These are phyloP conservation scores for Actinopyga echinites DNA, from an alignment of 53 echinoderm and acorn worm genomes.

Conservation along the genomic window DNA sequence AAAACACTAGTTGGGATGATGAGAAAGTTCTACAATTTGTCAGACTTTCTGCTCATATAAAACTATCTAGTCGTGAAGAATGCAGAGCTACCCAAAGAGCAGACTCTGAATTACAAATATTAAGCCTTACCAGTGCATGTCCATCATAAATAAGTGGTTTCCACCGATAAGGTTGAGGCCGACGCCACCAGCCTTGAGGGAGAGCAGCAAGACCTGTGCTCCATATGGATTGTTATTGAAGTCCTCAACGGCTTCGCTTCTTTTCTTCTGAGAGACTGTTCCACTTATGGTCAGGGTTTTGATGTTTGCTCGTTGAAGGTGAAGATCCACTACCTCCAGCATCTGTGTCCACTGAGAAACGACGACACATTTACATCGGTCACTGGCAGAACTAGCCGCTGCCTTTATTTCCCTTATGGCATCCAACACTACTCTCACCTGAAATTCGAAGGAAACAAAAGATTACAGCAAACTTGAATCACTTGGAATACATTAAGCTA, in stretches of 20 bases:
- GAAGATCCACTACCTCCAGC: slow-evolving; percentile 80
- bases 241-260: slow-evolving; percentile 82
- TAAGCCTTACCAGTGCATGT: slow-evolving; percentile 90
- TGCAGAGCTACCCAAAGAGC: no score
- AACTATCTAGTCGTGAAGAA: no score
- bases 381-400: slow-evolving; percentile 31
- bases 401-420: slow-evolving; percentile 29
- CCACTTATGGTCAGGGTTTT: slow-evolving; percentile 76
- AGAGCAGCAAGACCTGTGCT: slow-evolving; percentile 82
- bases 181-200: slow-evolving; percentile 89
- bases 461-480: not conserved
- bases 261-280: slow-evolving; percentile 82
- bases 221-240: slow-evolving; percentile 87
- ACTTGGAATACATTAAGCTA: not conserved
- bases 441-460: not conserved
- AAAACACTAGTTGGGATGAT: no score
- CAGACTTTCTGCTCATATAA: no score
- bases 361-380: slow-evolving; percentile 79
- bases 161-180: slow-evolving; percentile 96
- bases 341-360: slow-evolving; percentile 97
- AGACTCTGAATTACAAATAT: no score
- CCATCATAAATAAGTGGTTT: slow-evolving; percentile 87
- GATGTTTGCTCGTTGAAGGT: slow-evolving; percentile 68
- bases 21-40: no score
- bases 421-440: slow-evolving; percentile 53